Evolutionary conservation across 2,113 vertebrate genomes (phyloP), one percentile per base, ranked within the genome.

Genomic region (Crotalus horridus): DNA sequence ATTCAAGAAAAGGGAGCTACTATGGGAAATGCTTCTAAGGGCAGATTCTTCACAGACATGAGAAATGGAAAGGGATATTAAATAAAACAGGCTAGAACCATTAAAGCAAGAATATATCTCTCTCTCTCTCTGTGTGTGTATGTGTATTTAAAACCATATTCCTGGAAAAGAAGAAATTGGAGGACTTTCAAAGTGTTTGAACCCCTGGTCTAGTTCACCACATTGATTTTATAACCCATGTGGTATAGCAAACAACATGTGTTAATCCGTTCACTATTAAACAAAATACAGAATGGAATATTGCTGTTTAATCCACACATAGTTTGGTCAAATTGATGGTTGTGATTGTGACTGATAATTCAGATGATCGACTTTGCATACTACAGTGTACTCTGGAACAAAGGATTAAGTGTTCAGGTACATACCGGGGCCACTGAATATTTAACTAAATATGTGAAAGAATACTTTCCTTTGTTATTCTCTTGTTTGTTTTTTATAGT

Each of bases 11-110:
- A 29, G 33, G 0, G 20, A 23, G 8, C 0, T 89, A 56, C 54
- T n/a, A 61, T 29, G 10, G 7, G 58, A 81, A 91, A 85, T 86
- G 13, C 0, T 39, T 6, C 69, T 88, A 94, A 87, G 33, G 95
- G 69, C 0, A 94, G 95, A 93, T 0, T 0, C 33, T 91, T 89
- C 53, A 17, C 20, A 54, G 89, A 90, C 88, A 94, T 93, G 94
- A 91, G 94, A 92, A 91, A 94, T 55, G 0, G 53, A 92, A 43
- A 92, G 94, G 59, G 0, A 9, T 64, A 87, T 0, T 29, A 53
- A 95, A 94, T 93, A 94, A 96, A 93, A 90, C 92, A 46, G 87
- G 94, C 6, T 54, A 46, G 13, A 90, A 89, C 94, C 58, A 94
- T 64, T 23, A 86, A 94, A 12, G 90, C 88, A 93, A 74, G 2